These are phyloP conservation scores for Eilema griseolum DNA, from an alignment of 2,888 invertebrate genomes.

Conservation along the genomic window DNA sequence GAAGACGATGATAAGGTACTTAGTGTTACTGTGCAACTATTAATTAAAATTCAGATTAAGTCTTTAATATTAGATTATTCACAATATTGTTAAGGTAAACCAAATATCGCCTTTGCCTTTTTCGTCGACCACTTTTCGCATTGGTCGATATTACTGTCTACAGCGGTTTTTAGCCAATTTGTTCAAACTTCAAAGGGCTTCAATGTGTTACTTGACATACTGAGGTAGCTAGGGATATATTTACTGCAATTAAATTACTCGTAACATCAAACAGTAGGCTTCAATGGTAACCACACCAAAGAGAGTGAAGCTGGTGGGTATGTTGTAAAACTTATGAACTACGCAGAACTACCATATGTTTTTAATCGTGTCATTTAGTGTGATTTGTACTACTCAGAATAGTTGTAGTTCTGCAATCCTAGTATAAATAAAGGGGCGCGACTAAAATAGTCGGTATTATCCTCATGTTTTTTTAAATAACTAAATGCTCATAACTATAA, in stretches of 20 bases:
- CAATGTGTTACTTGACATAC: neutral
- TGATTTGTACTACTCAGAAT: neutral
- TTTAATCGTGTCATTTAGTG: neutral
- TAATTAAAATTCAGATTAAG: too few species aligned
- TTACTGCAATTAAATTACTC: slow-evolving; percentile 2
- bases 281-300: neutral
- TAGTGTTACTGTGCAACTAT: too few species aligned
- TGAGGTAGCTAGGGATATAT: neutral
- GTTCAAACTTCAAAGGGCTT: neutral
- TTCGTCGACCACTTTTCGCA: neutral
- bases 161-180: neutral
- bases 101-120: neutral
- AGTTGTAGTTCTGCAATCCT: neutral
- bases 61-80: neutral
- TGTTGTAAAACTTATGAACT: neutral
- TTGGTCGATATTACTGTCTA: neutral
- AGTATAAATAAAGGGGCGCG: too few species aligned
- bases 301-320: neutral
- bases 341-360: neutral
- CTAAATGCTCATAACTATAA: too few species aligned
- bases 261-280: slow-evolving; percentile 2
- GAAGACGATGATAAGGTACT: too few species aligned
- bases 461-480: too few species aligned
- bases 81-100: neutral
- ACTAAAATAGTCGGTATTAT: too few species aligned